Percentiles rank a stretch among this genome's conserved stretches.
These are phyloP conservation scores for Apodemus sylvaticus DNA, from an alignment of 2,113 vertebrate species.

Conservation along the genomic window DNA sequence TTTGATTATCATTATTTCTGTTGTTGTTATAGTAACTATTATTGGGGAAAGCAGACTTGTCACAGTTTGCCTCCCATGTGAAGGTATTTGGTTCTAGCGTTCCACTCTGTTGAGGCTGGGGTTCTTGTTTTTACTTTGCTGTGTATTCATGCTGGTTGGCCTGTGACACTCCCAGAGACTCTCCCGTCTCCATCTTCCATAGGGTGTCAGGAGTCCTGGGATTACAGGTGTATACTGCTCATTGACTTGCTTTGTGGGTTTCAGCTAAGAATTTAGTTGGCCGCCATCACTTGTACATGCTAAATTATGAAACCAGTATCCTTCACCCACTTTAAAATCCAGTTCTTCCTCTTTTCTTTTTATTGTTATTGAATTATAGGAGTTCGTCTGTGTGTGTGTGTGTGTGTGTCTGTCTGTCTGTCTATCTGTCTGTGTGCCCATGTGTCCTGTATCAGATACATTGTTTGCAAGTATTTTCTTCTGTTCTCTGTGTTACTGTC, in stretches of 20 bases:
- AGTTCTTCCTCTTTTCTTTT: background rate
- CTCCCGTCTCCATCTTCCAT: background rate
- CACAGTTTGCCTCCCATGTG: no score
- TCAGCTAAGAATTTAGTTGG: background rate
- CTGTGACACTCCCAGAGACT: background rate
- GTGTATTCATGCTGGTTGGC: background rate
- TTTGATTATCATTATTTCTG: background rate
- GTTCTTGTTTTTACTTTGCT: background rate
- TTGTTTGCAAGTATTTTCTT: background rate
- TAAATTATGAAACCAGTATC: background rate
- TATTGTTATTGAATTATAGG: background rate
- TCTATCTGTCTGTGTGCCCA: no score
- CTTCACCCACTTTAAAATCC: background rate
- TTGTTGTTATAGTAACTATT: background rate
- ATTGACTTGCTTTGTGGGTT: background rate
- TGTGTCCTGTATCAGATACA: background rate
- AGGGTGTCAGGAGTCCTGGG: background rate
- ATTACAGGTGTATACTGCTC: background rate
- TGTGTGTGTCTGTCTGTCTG: background rate
- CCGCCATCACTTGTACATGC: background rate
- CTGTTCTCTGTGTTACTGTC: background rate
- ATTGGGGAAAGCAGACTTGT: background rate
- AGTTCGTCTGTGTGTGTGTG: background rate
- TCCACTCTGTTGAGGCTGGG: background rate
- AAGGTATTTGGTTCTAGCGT: background rate